These are phyloP conservation scores for Bolborhynchus lineola DNA, from an alignment of 2,113 vertebrate species.

Conservation along the genomic window DNA sequence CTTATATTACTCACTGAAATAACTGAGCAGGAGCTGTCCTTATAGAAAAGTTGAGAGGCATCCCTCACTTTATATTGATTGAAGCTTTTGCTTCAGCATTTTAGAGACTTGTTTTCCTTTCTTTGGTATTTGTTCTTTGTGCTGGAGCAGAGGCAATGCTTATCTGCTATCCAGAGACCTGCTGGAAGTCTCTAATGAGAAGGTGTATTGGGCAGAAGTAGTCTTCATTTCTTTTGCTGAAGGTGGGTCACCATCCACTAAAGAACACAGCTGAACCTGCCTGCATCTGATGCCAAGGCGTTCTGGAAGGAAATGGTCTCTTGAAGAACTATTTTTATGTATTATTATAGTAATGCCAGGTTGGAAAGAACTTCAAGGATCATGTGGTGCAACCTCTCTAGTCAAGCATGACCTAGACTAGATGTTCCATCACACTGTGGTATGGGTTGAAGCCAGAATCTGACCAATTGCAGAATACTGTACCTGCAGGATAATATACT, in stretches of 20 bases:
- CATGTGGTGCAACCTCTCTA: background rate
- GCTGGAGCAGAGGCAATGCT: background rate
- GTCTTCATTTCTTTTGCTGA: background rate
- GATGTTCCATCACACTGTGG: background rate
- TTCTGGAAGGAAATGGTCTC: rapidly evolving
- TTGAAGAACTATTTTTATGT: background rate
- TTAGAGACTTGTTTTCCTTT: background rate
- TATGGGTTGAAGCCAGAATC: background rate
- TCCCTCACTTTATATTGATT: background rate
- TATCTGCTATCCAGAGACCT: no score
- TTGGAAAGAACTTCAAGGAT: background rate
- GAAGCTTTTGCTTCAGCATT: background rate
- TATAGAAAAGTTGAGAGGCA: background rate
- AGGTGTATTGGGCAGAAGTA: background rate
- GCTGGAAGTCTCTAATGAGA: background rate
- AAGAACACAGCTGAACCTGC: background rate
- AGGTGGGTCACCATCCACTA: background rate
- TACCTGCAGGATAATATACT: background rate
- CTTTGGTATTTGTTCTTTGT: background rate
- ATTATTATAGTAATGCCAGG: background rate
- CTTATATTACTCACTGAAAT: background rate
- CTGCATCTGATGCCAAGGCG: background rate
- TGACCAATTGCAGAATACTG: background rate
- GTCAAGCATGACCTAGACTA: background rate
- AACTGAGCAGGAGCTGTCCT: background rate